Evolutionary conservation across 2,113 vertebrate species (phyloP), one percentile per base, ranked within the genome.

Genomic region (Donacobius atricapilla): DNA sequence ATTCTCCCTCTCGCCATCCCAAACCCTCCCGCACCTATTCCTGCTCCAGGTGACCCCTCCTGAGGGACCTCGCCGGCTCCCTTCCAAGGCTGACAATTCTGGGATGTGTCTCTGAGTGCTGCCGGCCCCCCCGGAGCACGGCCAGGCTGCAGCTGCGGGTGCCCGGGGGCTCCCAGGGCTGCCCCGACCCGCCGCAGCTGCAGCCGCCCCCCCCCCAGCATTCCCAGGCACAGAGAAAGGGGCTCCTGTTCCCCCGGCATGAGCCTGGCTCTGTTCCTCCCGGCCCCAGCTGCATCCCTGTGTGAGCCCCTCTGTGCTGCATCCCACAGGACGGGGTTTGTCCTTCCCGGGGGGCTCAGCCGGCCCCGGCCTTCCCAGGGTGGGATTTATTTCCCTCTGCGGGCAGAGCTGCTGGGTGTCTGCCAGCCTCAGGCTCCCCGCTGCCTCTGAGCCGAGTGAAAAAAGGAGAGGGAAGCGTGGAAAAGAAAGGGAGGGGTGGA

Each of bases 281-380:
- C 6, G 3, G 15, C 13, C 6, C 78, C 97, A 97, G 98, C 97
- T 97, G 98, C 68, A 1, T 9, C 4, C 5, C 33, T 16, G 87
- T 95, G 93, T 68, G 45, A 87, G 81, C 77, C 50, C 45, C 75
- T 94, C 95, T 97, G 96, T 98, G 71, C 83, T 56, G 13, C 39
- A 13, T 13, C 88, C 61, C 92, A 6, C 51, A n/a, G 83, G 7
- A 6, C 37, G 0, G 0, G 2, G 14, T 33, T 56, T 16, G 53
- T 87, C 57, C 96, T 94, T 72, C 60, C 73, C 15, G 6, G 25
- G 24, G 35, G 56, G 42, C 70, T 83, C 78, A 6, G 78, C 33
- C 69, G 12, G 73, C 23, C 40, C n/a, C 4, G 25, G 47, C 18
- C 2, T 28, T 39, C 24, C 61, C n/a, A 28, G n/a, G 42, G 7